A percentile compares a stretch with the other conserved stretches of the same genome.
These are phyloP conservation scores for Astropecten irregularis DNA, from an alignment of 53 echinoderm and acorn worm genomes.

Conservation along the genomic window DNA sequence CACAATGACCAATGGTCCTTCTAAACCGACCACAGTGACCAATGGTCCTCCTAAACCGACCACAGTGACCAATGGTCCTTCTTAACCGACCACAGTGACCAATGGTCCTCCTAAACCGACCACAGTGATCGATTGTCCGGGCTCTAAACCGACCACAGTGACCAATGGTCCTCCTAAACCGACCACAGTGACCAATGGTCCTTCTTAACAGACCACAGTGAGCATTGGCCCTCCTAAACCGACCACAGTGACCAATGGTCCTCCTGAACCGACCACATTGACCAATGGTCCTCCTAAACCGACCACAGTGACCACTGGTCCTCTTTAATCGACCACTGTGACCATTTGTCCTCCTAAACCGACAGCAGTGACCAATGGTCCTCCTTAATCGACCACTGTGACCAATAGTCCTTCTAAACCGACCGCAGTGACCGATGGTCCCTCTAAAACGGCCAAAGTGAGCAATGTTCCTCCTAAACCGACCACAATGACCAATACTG, in stretches of 20 bases:
- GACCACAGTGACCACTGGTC: background rate
- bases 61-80: background rate
- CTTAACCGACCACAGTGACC: background rate
- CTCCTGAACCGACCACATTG: background rate
- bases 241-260: background rate
- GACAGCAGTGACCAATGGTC: background rate
- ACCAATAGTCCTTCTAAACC: no score
- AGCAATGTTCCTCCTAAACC: no score
- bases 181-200: no score
- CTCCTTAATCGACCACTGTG: background rate
- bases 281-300: background rate
- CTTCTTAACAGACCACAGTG: no score
- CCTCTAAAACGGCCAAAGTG: no score
- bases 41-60: background rate
- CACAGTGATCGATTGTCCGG: background rate
- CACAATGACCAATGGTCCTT: background rate
- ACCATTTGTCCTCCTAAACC: background rate
- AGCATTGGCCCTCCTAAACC: no score
- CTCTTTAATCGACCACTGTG: background rate
- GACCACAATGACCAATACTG: background rate
- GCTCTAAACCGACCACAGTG: no score
- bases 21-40: background rate
- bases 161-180: no score
- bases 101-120: background rate
- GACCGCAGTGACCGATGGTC: no score